Percentiles rank a stretch among this genome's conserved stretches.
phyloP scores from a whole-genome alignment of 1,140 invertebrate species.

The Caenorhabditis latens region DNA sequence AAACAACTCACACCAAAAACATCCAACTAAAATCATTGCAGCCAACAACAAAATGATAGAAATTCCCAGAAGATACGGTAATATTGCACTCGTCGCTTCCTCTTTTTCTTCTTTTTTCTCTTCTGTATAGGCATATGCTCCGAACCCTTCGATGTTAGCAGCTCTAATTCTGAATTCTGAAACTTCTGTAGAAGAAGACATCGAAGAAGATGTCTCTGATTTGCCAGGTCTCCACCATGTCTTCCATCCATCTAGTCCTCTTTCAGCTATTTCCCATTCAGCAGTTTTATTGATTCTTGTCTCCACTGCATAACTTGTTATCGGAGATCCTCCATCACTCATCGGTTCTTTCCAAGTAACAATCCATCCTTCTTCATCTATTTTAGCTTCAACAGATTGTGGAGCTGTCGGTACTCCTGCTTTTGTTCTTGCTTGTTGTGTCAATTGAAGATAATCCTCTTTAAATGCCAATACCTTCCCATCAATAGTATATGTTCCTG shows the following conservation, averaged over 20 bases:
- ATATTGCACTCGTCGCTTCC: conserved; percentile 9
- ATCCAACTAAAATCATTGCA: conserved; percentile 26
- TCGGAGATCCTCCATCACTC: conserved; percentile 73
- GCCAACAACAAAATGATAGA: conserved; percentile 42
- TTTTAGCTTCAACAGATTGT: conserved; percentile 67
- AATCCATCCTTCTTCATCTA: conserved; percentile 74
- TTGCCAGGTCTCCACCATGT: conserved; percentile 65
- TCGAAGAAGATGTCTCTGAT: conserved; percentile 41
- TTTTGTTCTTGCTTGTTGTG: conserved; percentile 75
- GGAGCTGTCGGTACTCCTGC: conserved; percentile 75
- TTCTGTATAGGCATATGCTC: conserved; percentile 71
- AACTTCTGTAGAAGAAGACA: not conserved
- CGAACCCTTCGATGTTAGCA: conserved; percentile 76
- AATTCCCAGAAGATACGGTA: conserved; percentile 54
- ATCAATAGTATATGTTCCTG: conserved; percentile 66
- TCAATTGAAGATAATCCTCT: conserved; percentile 72
- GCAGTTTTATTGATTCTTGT: conserved; percentile 70
- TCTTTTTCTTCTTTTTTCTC: conserved; percentile 39
- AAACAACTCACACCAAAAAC: conserved; percentile 46
- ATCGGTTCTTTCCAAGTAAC: conserved; percentile 72
- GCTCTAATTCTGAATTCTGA: conserved; percentile 75
- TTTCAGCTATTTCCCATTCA: conserved; percentile 77
- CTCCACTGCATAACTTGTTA: conserved; percentile 75
- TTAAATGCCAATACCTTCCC: conserved; percentile 66
- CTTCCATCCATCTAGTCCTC: conserved; percentile 71